Percentiles rank a stretch among this genome's conserved stretches.
These are phyloP conservation scores for Anas flavirostris DNA, from an alignment of 2,797 vertebrate species.

Conservation along the genomic window DNA sequence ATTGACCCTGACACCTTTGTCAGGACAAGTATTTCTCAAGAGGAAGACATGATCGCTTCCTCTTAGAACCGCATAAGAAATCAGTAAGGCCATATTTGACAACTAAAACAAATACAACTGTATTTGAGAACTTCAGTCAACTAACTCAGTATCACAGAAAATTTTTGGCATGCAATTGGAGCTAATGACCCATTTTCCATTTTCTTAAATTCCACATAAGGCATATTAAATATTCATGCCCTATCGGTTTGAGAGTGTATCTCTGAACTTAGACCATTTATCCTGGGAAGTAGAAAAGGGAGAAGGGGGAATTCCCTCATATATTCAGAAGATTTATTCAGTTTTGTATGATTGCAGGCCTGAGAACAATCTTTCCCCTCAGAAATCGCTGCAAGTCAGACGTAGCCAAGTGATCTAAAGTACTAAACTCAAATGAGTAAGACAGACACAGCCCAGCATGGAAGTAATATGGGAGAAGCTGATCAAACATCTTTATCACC, in stretches of 20 bases:
- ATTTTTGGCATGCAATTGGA: background rate
- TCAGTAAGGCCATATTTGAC: background rate
- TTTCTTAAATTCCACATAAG: background rate
- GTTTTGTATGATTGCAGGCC: background rate
- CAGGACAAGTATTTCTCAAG: conserved; percentile 51
- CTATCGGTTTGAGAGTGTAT: background rate
- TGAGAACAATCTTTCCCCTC: background rate
- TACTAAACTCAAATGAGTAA: background rate
- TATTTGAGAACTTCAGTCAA: background rate
- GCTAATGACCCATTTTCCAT: conserved; percentile 19
- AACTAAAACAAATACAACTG: background rate
- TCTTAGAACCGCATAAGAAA: background rate
- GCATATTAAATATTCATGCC: background rate
- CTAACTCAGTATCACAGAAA: background rate
- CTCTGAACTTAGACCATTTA: background rate
- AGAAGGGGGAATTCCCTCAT: background rate
- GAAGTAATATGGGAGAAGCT: background rate
- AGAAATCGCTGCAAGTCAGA: background rate
- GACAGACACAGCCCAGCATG: background rate
- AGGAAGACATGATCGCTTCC: background rate
- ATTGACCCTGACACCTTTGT: conserved; percentile 61
- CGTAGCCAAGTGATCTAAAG: background rate
- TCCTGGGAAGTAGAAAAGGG: background rate
- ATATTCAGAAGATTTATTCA: background rate
- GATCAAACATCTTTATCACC: background rate